Percentiles rank a stretch among this genome's conserved stretches.
phyloP scores from a whole-genome alignment of 2,888 invertebrate species.

The Diabrotica balteata region DNA sequence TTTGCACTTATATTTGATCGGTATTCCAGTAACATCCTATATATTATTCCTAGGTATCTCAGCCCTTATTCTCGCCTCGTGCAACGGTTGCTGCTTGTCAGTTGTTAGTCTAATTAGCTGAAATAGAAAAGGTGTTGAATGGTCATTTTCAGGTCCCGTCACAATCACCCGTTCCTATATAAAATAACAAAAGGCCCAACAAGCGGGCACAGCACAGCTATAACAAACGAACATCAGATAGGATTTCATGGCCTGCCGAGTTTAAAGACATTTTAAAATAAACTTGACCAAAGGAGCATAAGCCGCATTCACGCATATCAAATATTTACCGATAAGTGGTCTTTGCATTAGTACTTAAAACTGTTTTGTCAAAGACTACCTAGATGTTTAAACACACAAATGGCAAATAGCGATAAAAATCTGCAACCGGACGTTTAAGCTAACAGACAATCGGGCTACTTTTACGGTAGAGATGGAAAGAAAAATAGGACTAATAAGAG shows the following conservation, averaged over 20 bases:
- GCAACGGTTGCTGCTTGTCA: slow-evolving; percentile 27
- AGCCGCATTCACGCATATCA: slow-evolving; percentile 44
- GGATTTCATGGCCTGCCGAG: slow-evolving; percentile 41
- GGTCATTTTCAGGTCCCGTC: slow-evolving; percentile 39
- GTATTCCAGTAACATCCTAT: neutral
- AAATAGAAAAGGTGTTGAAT: slow-evolving; percentile 49
- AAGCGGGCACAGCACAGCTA: slow-evolving; percentile 24
- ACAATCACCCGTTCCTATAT: slow-evolving; percentile 17
- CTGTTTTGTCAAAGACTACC: slow-evolving; percentile 47
- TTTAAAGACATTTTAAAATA: slow-evolving; percentile 40
- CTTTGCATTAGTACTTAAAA: slow-evolving; percentile 50
- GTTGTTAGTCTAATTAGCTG: slow-evolving; percentile 44
- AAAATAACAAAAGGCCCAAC: slow-evolving; percentile 38
- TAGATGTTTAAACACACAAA: slow-evolving; percentile 47
- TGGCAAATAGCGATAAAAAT: slow-evolving; percentile 42
- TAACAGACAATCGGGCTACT: slow-evolving; percentile 21
- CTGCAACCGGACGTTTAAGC: slow-evolving; percentile 25
- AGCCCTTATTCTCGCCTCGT: slow-evolving; percentile 34
- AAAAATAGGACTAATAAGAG: slow-evolving; percentile 12
- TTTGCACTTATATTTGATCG: neutral
- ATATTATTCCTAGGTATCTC: slow-evolving; percentile 10
- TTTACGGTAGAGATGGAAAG: slow-evolving; percentile 6
- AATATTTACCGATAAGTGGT: slow-evolving; percentile 52
- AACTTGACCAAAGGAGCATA: slow-evolving; percentile 39
- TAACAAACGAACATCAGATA: slow-evolving; percentile 46